These are phyloP conservation scores for Geopemphigus sp. DNA, from an alignment of 1,140 invertebrate genomes.

Conservation along the genomic window DNA sequence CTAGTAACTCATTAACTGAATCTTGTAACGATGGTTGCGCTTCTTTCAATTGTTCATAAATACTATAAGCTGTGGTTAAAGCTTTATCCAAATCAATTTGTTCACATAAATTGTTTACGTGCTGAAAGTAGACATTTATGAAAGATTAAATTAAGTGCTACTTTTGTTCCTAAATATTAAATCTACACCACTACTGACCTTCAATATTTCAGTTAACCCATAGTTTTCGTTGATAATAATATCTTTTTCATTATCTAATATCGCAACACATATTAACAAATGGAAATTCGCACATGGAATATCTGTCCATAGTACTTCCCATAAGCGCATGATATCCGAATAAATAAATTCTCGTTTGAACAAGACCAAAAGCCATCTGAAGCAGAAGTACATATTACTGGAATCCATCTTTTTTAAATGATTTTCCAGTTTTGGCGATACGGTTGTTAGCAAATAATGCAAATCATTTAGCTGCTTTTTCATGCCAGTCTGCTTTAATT, in stretches of 20 bases:
- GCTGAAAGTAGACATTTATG: slow-evolving; percentile 63
- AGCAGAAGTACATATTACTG: slow-evolving; percentile 98
- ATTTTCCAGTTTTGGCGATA: slow-evolving; percentile 78
- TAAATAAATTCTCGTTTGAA: slow-evolving; percentile 79
- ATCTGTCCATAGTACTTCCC: slow-evolving; percentile 76
- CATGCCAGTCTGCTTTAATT: slow-evolving; percentile 96
- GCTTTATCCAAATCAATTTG: slow-evolving; percentile 77
- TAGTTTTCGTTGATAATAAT: slow-evolving; percentile 85
- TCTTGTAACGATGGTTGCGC: slow-evolving; percentile 63
- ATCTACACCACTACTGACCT: slow-evolving; percentile 62
- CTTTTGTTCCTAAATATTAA: background rate
- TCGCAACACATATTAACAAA: slow-evolving; percentile 83
- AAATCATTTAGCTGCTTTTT: slow-evolving; percentile 87
- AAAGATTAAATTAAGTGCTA: slow-evolving; percentile 15
- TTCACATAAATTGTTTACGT: slow-evolving; percentile 88
- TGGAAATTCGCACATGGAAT: slow-evolving; percentile 93
- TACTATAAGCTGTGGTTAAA: slow-evolving; percentile 81
- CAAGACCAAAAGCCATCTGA: slow-evolving; percentile 84
- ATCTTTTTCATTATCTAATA: slow-evolving; percentile 83
- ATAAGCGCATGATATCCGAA: slow-evolving; percentile 67
- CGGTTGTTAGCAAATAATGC: slow-evolving; percentile 74
- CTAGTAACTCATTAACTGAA: slow-evolving; percentile 32
- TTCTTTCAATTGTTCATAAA: slow-evolving; percentile 77
- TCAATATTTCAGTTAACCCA: slow-evolving; percentile 94
- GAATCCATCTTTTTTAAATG: slow-evolving; percentile 91